Evolutionary conservation across 53 echinoderm and acorn worm genomes (phyloP).

Genomic region (Temnopleurus reevesii): DNA sequence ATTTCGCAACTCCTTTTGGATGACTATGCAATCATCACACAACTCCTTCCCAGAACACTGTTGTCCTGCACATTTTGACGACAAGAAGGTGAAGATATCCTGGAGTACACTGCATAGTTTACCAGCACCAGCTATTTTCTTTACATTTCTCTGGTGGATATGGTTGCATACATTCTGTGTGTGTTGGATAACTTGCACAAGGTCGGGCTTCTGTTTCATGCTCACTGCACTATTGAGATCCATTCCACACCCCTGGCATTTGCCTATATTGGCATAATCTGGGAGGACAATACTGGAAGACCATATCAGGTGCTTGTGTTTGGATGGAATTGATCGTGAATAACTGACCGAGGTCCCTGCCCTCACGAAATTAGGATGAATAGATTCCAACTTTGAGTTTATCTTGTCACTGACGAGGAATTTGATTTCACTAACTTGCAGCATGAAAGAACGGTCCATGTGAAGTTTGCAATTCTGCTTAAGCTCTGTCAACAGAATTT

Average conservation of each 20-base stretch:
- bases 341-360: background rate
- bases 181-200: background rate
- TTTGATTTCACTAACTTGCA: background rate
- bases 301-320: background rate
- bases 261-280: background rate
- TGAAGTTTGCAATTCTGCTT: background rate
- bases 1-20: background rate
- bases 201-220: background rate
- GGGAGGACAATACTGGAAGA: background rate
- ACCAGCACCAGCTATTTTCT: background rate
- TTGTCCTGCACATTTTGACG: background rate
- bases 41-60: background rate
- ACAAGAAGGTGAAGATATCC: background rate
- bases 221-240: background rate
- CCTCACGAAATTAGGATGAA: background rate
- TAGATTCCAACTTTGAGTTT: background rate
- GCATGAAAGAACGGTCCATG: background rate
- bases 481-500: background rate
- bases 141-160: background rate
- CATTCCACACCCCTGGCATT: background rate
- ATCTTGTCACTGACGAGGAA: constrained; percentile 7
- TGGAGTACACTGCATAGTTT: background rate
- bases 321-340: background rate
- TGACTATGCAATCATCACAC: background rate
- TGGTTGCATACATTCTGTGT: background rate